phyloP scores from a whole-genome alignment of 64 coral and sea anemone genomes.

The Pachyseris speciosa region DNA sequence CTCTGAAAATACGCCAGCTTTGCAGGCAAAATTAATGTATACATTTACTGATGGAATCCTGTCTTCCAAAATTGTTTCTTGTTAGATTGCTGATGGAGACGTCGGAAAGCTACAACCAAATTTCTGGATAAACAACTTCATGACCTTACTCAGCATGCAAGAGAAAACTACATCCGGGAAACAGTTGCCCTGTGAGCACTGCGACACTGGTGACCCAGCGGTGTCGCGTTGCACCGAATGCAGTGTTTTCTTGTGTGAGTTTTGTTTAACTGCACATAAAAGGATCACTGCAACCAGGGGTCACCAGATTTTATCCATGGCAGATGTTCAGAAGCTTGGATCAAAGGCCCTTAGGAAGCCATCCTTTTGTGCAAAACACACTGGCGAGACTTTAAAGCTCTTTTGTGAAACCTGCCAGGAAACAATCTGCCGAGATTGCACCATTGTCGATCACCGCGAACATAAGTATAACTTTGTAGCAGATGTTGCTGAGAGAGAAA shows the following conservation, averaged over 20 bases:
- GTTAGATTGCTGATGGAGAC: slow-evolving; percentile 14
- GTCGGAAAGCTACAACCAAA: slow-evolving; percentile 13
- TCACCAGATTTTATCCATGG: slow-evolving; percentile 43
- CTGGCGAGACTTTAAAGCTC: slow-evolving; percentile 32
- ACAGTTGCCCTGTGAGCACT: neutral
- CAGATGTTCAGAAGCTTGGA: slow-evolving; percentile 28
- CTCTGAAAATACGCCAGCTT: no score
- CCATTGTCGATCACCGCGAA: slow-evolving; percentile 71
- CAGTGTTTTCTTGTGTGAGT: slow-evolving; percentile 1
- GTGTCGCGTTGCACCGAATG: neutral
- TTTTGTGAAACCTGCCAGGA: slow-evolving; percentile 58
- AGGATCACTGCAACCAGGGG: neutral
- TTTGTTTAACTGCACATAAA: slow-evolving; percentile 48
- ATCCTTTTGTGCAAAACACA: slow-evolving; percentile 34
- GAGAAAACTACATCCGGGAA: neutral
- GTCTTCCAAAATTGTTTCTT: no score
- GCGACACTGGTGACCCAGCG: neutral
- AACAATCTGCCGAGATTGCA: slow-evolving; percentile 66
- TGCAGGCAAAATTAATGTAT: no score
- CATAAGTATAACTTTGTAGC: slow-evolving; percentile 33
- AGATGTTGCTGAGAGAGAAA: slow-evolving; percentile 38
- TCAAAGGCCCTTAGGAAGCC: slow-evolving; percentile 22
- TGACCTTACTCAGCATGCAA: slow-evolving; percentile 16
- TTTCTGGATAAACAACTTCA: slow-evolving; percentile 9
- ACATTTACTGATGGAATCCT: no score